These are phyloP conservation scores for Cephus spinipes DNA, from an alignment of 2,888 invertebrate species.

Conservation along the genomic window DNA sequence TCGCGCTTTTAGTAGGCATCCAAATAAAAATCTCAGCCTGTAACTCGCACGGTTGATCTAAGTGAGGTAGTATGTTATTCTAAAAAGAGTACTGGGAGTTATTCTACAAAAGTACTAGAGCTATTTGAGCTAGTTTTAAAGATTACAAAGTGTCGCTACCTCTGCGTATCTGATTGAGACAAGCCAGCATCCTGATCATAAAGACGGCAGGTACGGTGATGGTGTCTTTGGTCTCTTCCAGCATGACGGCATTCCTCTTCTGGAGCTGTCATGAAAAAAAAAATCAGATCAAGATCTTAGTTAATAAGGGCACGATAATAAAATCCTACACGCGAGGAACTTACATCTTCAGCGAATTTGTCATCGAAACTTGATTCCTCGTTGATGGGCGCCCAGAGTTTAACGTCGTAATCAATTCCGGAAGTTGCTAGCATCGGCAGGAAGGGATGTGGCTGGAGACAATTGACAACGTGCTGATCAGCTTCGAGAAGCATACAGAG, in stretches of 20 bases:
- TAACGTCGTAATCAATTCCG: slow-evolving; percentile 90
- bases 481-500: slow-evolving; percentile 82
- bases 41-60: neutral
- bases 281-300: neutral
- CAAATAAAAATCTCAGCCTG: neutral
- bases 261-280: slow-evolving; percentile 72
- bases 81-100: neutral
- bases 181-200: slow-evolving; percentile 83
- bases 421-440: slow-evolving; percentile 83
- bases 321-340: slow-evolving; percentile 29
- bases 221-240: slow-evolving; percentile 88
- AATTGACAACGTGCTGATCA: slow-evolving; percentile 87
- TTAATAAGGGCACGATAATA: neutral
- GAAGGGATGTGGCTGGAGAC: slow-evolving; percentile 85
- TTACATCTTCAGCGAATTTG: slow-evolving; percentile 75
- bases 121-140: slow-evolving; percentile 4
- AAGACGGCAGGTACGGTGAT: slow-evolving; percentile 89
- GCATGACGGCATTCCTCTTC: slow-evolving; percentile 82
- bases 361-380: slow-evolving; percentile 74
- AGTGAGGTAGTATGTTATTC: slow-evolving; percentile 9
- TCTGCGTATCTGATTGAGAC: slow-evolving; percentile 75
- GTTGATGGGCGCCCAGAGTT: slow-evolving; percentile 82
- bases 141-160: slow-evolving; percentile 61
- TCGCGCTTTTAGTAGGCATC: neutral
- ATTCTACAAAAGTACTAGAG: slow-evolving; percentile 8